Percentiles rank a stretch among this genome's conserved stretches.
phyloP scores from a whole-genome alignment of 1,140 invertebrate species.

The Apis cerana region DNA sequence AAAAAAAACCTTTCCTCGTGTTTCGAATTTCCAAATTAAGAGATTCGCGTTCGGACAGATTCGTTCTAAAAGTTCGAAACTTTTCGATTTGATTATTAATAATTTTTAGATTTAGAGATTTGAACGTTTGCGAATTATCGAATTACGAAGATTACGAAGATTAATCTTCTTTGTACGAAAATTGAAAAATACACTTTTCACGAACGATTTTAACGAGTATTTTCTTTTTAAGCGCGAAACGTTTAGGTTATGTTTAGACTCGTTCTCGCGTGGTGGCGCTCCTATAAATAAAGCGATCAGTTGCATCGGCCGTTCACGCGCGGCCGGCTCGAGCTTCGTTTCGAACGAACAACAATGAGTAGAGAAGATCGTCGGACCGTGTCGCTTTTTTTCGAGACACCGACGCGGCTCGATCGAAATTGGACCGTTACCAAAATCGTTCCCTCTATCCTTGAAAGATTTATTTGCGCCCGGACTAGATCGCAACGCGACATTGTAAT shows the following conservation, averaged over 20 bases:
- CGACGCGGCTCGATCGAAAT: neutral
- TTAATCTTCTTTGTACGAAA: too few relatives aligned
- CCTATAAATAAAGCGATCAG: slow-evolving; percentile 31
- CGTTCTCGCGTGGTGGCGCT: too few relatives aligned
- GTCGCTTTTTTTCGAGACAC: slow-evolving; percentile 6
- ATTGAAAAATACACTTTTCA: neutral
- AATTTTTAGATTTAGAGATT: neutral
- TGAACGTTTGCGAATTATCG: neutral
- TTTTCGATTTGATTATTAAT: neutral
- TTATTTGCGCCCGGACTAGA: slow-evolving; percentile 10
- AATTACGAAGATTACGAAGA: neutral
- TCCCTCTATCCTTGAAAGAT: slow-evolving; percentile 20
- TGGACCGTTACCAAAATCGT: slow-evolving; percentile 29
- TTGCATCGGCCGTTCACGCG: slow-evolving; percentile 17
- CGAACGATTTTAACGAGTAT: neutral
- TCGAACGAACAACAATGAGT: slow-evolving; percentile 18
- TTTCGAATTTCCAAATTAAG: neutral
- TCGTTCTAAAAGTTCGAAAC: too few relatives aligned
- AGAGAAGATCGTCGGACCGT: slow-evolving; percentile 11
- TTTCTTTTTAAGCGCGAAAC: neutral
- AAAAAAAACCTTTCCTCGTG: neutral
- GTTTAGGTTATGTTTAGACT: too few relatives aligned
- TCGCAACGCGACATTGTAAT: slow-evolving; percentile 9
- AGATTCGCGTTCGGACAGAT: neutral
- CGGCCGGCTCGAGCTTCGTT: slow-evolving; percentile 4